phyloP scores from a whole-genome alignment of 2,113 vertebrate species.

The Orthonyx spaldingii region DNA sequence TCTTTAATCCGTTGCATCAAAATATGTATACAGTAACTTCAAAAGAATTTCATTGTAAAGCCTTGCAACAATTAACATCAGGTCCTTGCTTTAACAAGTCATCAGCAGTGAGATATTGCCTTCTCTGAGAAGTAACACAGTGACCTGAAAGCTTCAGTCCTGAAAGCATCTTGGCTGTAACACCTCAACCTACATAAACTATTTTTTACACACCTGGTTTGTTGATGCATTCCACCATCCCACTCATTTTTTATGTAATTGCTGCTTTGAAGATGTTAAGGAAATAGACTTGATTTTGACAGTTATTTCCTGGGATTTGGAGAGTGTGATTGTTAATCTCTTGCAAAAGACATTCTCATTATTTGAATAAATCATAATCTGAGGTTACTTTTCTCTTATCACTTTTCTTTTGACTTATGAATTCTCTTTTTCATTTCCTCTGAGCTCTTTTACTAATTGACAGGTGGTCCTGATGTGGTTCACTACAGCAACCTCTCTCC shows the following conservation, averaged over 20 bases:
- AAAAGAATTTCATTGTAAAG: constrained; percentile 34
- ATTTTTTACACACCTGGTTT: neutral
- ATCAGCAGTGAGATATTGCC: neutral
- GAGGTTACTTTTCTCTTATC: neutral
- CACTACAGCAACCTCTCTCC: constrained; percentile 46
- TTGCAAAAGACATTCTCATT: neutral
- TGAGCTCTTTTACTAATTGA: constrained; percentile 35
- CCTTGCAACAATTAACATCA: constrained; percentile 9
- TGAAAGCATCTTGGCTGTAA: neutral
- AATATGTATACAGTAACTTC: constrained; percentile 6
- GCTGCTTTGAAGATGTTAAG: constrained; percentile 5
- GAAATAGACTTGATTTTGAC: neutral
- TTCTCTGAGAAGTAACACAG: neutral
- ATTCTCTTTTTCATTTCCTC: constrained; percentile 20
- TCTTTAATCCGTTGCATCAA: constrained; percentile 7
- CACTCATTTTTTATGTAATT: neutral
- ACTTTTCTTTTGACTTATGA: constrained; percentile 3
- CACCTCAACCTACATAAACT: neutral
- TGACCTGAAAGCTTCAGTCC: neutral
- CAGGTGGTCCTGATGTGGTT: constrained; percentile 59
- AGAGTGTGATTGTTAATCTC: neutral
- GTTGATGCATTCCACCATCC: neutral
- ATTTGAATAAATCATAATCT: constrained; percentile 29
- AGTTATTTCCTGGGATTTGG: neutral
- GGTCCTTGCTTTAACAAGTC: neutral